Evolutionary conservation across 2,888 invertebrate species (phyloP), one percentile per base, ranked within the genome.

Genomic region (Nephrotoma flavescens): DNA sequence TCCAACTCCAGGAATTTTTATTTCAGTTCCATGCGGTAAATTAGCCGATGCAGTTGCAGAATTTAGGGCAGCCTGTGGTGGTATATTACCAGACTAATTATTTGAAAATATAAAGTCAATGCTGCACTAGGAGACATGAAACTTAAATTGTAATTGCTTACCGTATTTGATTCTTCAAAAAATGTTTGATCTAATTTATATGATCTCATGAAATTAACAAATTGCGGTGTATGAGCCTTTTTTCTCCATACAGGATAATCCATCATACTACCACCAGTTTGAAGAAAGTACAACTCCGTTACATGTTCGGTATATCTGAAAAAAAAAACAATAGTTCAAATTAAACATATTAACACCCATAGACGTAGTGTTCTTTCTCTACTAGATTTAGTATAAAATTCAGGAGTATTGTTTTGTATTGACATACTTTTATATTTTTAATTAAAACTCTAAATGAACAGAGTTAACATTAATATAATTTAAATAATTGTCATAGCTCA

Each of bases 191-290:
- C 86, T 42, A 86, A 86, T 86, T 86, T 86, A 89, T 95, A 94
- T 89, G 96, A 95, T 90, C 95, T 95, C 89, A 96, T 92, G 91
- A 96, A 97, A 87, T 95, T 94, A 87, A 95, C 90, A 90, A 96
- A 95, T 90, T 95, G 95, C 87, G 95, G 94, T 88, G 95, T 94
- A 87, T 96, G 94, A 88, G 96, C 95, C 89, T 95, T 93, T 91
- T 96, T 97, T 89, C 95, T 95, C 96, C 97, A 98, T 89, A 94
- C 93, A 89, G 94, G 94, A 92, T 95, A 96, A 91, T 98, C 98
- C 94, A 97, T 95, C 93, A 97, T 94, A 92, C 97, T 96, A 88
- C 97, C 96, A 89, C 96, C 96, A 89, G 94, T 94, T 92, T 97
- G 96, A 89, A 98, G 94, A 92, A 96, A 97, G 93, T 95, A 98